Percentiles rank a stretch among this genome's conserved stretches.
These are phyloP conservation scores for Phalacrocorax carbo DNA, from an alignment of 2,113 vertebrate species.

Conservation along the genomic window DNA sequence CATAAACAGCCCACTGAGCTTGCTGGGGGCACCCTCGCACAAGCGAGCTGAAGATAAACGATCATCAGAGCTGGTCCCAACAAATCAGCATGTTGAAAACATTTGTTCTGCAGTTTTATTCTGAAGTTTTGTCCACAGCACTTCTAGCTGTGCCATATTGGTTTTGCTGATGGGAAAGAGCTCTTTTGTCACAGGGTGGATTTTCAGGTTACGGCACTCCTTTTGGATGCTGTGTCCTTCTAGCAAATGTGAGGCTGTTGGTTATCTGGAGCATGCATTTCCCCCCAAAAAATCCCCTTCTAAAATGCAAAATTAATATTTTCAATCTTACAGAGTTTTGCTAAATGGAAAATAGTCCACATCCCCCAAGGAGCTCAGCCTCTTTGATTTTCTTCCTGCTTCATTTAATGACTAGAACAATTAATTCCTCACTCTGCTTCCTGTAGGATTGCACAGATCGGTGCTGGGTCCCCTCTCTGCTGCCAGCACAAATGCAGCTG, in stretches of 20 bases:
- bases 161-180: background rate
- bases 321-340: background rate
- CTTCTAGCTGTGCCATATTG: background rate
- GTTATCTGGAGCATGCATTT: background rate
- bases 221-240: background rate
- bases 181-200: background rate
- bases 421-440: background rate
- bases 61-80: background rate
- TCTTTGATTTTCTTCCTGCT: background rate
- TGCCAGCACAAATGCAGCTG: slow-evolving; percentile 11
- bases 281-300: background rate
- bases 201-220: background rate
- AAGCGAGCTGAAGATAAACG: background rate
- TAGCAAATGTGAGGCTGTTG: background rate
- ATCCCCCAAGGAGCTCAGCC: background rate
- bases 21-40: background rate
- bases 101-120: background rate
- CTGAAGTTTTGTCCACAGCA: background rate
- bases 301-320: background rate
- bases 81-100: background rate
- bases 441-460: background rate
- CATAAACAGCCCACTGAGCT: background rate
- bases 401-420: background rate
- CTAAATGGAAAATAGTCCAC: background rate
- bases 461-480: background rate